phyloP scores from a whole-genome alignment of 2,888 invertebrate species.

The Troglohyphantes excavatus region DNA sequence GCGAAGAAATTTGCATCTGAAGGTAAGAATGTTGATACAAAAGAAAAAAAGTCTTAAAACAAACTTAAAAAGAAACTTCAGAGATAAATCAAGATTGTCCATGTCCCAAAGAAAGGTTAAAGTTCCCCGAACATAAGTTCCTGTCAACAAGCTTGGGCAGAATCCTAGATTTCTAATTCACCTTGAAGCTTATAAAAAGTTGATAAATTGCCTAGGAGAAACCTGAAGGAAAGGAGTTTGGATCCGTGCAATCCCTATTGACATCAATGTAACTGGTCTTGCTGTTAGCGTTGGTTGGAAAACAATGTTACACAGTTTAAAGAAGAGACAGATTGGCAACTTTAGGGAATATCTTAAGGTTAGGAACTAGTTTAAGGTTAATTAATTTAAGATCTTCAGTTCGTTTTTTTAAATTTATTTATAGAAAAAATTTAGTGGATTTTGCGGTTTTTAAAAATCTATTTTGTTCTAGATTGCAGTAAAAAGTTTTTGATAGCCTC shows the following conservation, averaged over 20 bases:
- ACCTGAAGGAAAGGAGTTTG: background rate
- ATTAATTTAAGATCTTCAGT: too few species aligned
- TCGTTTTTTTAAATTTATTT: too few species aligned
- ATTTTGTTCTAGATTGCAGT: too few species aligned
- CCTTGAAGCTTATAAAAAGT: constrained; percentile 11
- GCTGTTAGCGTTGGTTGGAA: too few species aligned
- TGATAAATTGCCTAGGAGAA: constrained; percentile 25
- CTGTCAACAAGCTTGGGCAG: constrained; percentile 27
- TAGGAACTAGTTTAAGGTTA: too few species aligned
- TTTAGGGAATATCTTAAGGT: too few species aligned
- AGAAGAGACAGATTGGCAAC: too few species aligned
- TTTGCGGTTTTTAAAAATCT: too few species aligned
- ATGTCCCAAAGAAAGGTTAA: constrained; percentile 30
- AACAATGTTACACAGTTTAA: too few species aligned
- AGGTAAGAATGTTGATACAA: constrained; percentile 1
- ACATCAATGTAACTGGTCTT: too few species aligned
- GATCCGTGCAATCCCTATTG: background rate
- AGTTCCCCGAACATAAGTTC: constrained; percentile 53
- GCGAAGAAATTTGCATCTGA: background rate
- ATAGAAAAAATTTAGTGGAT: too few species aligned
- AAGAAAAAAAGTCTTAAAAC: background rate
- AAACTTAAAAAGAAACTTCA: background rate
- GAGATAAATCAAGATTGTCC: background rate
- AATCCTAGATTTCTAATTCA: constrained; percentile 12
- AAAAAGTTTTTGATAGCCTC: too few species aligned